Percentiles rank a stretch among this genome's conserved stretches.
These are phyloP conservation scores for Horisme vitalbata DNA, from an alignment of 2,888 invertebrate genomes.

Conservation along the genomic window DNA sequence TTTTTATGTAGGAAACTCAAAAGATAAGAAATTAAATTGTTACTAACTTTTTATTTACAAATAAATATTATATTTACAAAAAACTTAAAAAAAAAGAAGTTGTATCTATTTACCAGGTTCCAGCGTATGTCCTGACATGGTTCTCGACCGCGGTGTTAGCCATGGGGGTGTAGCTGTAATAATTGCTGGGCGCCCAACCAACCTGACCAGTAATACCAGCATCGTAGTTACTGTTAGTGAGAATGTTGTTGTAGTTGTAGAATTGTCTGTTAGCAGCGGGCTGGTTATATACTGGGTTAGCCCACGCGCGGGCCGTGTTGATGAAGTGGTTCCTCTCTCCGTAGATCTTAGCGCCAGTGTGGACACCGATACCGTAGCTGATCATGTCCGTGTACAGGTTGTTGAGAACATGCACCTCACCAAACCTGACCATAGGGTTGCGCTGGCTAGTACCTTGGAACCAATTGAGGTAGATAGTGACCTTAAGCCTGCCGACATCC, in stretches of 20 bases:
- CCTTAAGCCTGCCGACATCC: conserved; percentile 13
- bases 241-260: conserved; percentile 5
- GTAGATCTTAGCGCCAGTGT: conserved; percentile 8
- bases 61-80: too few relatives aligned
- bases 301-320: conserved; percentile 16
- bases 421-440: conserved; percentile 21
- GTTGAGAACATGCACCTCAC: conserved; percentile 19
- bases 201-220: background rate
- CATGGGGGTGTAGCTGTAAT: conserved; percentile 17
- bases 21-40: too few relatives aligned
- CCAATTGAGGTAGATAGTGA: conserved; percentile 21
- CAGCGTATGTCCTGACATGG: conserved; percentile 11
- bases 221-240: conserved; percentile 12
- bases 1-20: too few relatives aligned
- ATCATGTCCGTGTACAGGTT: conserved; percentile 15
- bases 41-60: background rate
- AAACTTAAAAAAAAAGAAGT: too few relatives aligned
- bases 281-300: conserved; percentile 3
- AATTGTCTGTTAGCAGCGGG: conserved; percentile 1
- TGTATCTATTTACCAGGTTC: conserved; percentile 4
- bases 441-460: conserved; percentile 18
- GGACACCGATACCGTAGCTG: conserved; percentile 18
- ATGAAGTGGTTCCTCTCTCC: conserved; percentile 15
- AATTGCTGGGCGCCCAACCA: conserved; percentile 2
- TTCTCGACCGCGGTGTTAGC: background rate